These are phyloP conservation scores for Microctenopoma stevenorrisi DNA, from an alignment of 2,797 vertebrate species.

Conservation along the genomic window DNA sequence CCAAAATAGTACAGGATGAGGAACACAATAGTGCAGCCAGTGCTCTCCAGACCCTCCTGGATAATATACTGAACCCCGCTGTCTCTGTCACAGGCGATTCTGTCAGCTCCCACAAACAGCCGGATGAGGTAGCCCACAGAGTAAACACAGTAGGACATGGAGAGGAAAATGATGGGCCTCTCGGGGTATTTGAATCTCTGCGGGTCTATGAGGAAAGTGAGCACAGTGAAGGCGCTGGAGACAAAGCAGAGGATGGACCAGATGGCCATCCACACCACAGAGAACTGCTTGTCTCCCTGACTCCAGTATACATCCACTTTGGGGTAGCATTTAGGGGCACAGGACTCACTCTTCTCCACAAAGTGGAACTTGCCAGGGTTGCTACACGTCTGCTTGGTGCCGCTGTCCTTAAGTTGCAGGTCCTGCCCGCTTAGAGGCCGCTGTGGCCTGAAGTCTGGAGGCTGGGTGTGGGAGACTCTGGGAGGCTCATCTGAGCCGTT, in stretches of 20 bases:
- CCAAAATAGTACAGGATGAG: slow-evolving; percentile 98
- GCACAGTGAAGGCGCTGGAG: slow-evolving; percentile 97
- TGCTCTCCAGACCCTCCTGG: slow-evolving; percentile 98
- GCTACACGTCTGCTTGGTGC: slow-evolving; percentile 82
- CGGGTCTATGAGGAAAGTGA: slow-evolving; percentile 96
- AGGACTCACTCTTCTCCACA: slow-evolving; percentile 95
- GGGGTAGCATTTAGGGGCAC: slow-evolving; percentile 91
- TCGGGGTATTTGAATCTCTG: slow-evolving; percentile 97
- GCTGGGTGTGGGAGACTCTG: slow-evolving; percentile 90
- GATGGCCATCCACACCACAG: slow-evolving; percentile 94
- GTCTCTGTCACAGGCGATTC: slow-evolving; percentile 95
- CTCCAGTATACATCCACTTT: slow-evolving; percentile 98
- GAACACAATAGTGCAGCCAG: slow-evolving; percentile 97
- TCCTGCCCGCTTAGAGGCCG: slow-evolving; percentile 83
- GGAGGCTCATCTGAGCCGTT: slow-evolving; percentile 92
- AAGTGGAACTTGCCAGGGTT: slow-evolving; percentile 96
- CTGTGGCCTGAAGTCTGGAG: slow-evolving; percentile 90
- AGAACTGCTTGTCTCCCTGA: slow-evolving; percentile 93
- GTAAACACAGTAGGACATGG: slow-evolving; percentile 98
- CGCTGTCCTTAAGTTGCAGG: slow-evolving; percentile 65
- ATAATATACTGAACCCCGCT: slow-evolving; percentile 95
- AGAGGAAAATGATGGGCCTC: slow-evolving; percentile 97
- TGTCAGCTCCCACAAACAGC: slow-evolving; percentile 95
- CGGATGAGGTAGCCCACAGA: slow-evolving; percentile 96
- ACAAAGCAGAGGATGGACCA: slow-evolving; percentile 97